These are phyloP conservation scores for Nymphalis polychloros DNA, from an alignment of 2,888 invertebrate genomes.

Conservation along the genomic window DNA sequence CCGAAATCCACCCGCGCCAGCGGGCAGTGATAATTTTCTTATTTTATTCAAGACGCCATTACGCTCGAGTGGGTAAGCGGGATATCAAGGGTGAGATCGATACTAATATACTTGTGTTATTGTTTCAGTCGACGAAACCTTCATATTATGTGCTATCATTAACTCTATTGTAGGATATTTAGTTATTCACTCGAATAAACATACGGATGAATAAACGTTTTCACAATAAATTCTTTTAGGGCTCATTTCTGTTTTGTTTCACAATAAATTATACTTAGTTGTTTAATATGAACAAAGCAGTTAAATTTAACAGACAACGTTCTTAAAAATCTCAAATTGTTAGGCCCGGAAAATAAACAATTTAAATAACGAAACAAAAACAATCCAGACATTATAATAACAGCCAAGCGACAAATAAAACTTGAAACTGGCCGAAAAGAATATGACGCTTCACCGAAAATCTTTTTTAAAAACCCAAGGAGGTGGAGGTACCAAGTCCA, in stretches of 20 bases:
- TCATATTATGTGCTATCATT: too few species aligned
- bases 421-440: slow-evolving; percentile 40
- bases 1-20: slow-evolving; percentile 72
- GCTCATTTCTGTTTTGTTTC: too few species aligned
- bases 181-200: too few species aligned
- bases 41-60: slow-evolving; percentile 56
- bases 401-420: slow-evolving; percentile 38
- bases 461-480: slow-evolving; percentile 71
- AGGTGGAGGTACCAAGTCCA: slow-evolving; percentile 74
- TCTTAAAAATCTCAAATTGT: slow-evolving; percentile 20
- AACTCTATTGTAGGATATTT: too few species aligned
- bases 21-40: slow-evolving; percentile 80
- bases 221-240: too few species aligned
- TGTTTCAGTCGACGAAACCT: slow-evolving; percentile 9
- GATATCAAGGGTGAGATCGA: slow-evolving; percentile 26
- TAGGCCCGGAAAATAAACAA: slow-evolving; percentile 21
- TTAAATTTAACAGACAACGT: background rate
- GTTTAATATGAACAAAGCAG: slow-evolving; percentile 5
- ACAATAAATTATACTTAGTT: slow-evolving; percentile 3
- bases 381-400: slow-evolving; percentile 37
- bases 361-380: slow-evolving; percentile 30
- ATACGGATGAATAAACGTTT: too few species aligned
- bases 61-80: slow-evolving; percentile 30
- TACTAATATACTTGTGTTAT: slow-evolving; percentile 21
- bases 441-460: slow-evolving; percentile 59